phyloP scores from a whole-genome alignment of 2,888 invertebrate genomes.

The Protodeltote pygarga region DNA sequence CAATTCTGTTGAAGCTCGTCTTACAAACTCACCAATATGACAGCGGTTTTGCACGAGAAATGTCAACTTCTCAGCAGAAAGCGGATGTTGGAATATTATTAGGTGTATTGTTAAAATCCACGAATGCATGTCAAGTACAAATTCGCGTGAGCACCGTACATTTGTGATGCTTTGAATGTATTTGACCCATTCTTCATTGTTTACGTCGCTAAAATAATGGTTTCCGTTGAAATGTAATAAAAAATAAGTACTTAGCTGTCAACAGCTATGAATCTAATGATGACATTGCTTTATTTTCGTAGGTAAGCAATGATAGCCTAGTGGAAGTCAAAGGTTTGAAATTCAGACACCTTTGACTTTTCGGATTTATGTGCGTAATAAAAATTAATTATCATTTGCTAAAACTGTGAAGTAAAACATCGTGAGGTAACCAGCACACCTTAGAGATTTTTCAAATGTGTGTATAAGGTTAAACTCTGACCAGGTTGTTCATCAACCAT shows the following conservation, averaged over 20 bases:
- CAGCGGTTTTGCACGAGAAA: background rate
- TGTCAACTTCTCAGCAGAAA: slow-evolving; percentile 4
- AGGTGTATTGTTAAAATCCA: slow-evolving; percentile 9
- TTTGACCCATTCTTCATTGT: slow-evolving; percentile 29
- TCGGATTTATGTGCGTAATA: no score
- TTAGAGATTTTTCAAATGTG: no score
- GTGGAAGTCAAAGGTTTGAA: no score
- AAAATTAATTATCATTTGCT: no score
- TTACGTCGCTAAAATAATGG: slow-evolving; percentile 6
- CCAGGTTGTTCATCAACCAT: no score
- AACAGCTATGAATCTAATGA: background rate
- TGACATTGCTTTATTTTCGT: no score
- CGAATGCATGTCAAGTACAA: slow-evolving; percentile 18
- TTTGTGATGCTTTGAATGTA: slow-evolving; percentile 7
- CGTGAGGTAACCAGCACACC: no score
- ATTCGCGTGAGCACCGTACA: slow-evolving; percentile 22
- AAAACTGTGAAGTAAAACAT: no score
- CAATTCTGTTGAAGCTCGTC: no score
- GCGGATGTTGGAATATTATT: background rate
- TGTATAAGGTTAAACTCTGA: no score
- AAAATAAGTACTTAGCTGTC: slow-evolving; percentile 23
- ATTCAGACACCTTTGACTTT: no score
- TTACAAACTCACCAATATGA: background rate
- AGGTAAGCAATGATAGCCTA: no score
- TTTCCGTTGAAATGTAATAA: slow-evolving; percentile 36